These are phyloP conservation scores for Streptopelia turtur DNA, from an alignment of 2,797 vertebrate species.

Conservation along the genomic window DNA sequence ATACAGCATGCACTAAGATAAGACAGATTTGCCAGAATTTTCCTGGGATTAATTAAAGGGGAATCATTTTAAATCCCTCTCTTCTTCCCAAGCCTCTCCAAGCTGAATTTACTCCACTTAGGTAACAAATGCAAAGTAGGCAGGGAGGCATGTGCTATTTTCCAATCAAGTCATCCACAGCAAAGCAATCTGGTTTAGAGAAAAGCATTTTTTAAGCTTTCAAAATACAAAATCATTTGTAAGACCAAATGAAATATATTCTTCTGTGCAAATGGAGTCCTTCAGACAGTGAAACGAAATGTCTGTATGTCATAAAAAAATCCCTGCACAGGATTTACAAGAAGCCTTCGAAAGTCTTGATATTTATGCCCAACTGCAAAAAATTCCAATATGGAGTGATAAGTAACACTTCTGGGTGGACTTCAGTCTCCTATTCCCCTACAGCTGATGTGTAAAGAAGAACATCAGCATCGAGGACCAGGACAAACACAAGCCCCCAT, in stretches of 20 bases:
- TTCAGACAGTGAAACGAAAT: neutral
- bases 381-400: neutral
- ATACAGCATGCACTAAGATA: neutral
- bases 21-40: constrained; percentile 30
- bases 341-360: neutral
- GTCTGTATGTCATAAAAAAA: neutral
- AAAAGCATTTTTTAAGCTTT: constrained; percentile 17
- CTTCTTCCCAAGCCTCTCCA: constrained; percentile 17
- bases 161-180: neutral
- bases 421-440: neutral
- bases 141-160: neutral
- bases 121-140: neutral
- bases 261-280: neutral
- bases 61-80: neutral
- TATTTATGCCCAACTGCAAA: neutral
- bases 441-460: neutral
- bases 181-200: neutral
- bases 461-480: neutral
- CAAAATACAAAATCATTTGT: neutral
- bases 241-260: neutral
- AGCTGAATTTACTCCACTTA: neutral
- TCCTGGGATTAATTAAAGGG: constrained; percentile 20
- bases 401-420: neutral
- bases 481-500: neutral
- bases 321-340: neutral